Percentiles rank a stretch among this genome's conserved stretches.
Evolutionary conservation across 2,113 vertebrate species (phyloP).

Genomic region (Miniopterus natalensis): DNA sequence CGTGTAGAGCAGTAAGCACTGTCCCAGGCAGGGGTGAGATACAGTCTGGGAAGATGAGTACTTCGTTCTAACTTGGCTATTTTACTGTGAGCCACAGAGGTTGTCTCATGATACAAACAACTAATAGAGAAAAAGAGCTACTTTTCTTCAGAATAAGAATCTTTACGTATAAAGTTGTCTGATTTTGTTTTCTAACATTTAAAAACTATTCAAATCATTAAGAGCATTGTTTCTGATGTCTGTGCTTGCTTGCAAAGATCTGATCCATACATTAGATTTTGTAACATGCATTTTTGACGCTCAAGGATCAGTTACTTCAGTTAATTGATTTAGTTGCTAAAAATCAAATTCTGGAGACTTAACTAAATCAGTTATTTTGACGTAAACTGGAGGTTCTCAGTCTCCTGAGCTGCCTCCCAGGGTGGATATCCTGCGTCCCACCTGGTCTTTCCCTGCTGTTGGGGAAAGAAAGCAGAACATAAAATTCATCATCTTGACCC

Average conservation of each 20-base stretch:
- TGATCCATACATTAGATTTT: constrained; percentile 21
- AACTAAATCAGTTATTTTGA: constrained; percentile 11
- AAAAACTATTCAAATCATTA: not conserved
- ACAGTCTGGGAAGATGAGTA: not conserved
- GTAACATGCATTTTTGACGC: not conserved
- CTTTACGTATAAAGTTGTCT: not conserved
- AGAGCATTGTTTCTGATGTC: not conserved
- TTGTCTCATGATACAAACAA: not conserved
- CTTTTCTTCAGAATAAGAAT: not conserved
- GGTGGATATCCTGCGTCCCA: not conserved
- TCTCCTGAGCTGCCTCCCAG: not conserved
- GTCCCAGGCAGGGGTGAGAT: not conserved
- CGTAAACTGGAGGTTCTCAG: not conserved
- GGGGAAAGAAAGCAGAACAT: not conserved
- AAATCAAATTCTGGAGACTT: not conserved
- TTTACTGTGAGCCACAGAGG: constrained; percentile 12
- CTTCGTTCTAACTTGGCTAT: constrained; percentile 33
- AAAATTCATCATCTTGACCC: not conserved
- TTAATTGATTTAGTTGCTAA: constrained; percentile 42
- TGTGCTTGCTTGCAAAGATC: constrained; percentile 4
- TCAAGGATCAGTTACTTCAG: not conserved
- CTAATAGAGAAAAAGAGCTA: not conserved
- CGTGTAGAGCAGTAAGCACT: not conserved
- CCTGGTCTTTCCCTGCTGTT: not conserved
- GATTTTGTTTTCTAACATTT: constrained; percentile 7